phyloP scores from a whole-genome alignment of 2,113 vertebrate species.

The Hemicordylus capensis region DNA sequence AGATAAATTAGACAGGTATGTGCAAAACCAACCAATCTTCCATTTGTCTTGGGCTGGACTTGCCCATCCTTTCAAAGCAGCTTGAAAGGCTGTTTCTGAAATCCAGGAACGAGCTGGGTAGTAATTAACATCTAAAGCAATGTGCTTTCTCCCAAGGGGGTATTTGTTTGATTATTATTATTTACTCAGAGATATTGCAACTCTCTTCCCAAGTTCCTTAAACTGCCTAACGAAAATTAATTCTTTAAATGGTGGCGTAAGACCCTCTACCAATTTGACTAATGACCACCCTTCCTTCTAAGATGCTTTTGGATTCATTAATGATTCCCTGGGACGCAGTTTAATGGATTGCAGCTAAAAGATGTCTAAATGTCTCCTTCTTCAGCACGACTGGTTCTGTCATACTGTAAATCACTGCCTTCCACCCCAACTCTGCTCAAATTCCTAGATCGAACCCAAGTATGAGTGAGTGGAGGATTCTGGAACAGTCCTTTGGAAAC shows the following conservation, averaged over 20 bases:
- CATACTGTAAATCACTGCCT: not conserved
- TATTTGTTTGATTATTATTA: constrained; percentile 61
- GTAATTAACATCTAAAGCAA: constrained; percentile 71
- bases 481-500: not conserved
- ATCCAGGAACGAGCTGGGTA: not conserved
- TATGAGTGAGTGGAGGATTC: no score
- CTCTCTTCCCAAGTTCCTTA: constrained; percentile 45
- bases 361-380: not conserved
- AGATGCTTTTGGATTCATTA: not conserved
- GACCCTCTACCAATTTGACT: not conserved
- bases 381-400: not conserved
- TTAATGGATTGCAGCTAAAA: not conserved
- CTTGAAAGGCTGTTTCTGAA: constrained; percentile 35
- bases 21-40: not conserved
- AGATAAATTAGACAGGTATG: not conserved
- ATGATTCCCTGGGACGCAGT: not conserved
- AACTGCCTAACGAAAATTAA: constrained; percentile 7
- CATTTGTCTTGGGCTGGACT: not conserved
- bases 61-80: not conserved
- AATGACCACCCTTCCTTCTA: not conserved
- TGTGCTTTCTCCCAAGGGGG: constrained; percentile 59
- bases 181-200: constrained; percentile 55
- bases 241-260: constrained; percentile 37
- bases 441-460: not conserved
- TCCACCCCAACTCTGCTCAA: not conserved